A percentile compares a stretch with the other conserved stretches of the same genome.
phyloP scores from a whole-genome alignment of 2,888 invertebrate species.

The Cheilosia scutellata region DNA sequence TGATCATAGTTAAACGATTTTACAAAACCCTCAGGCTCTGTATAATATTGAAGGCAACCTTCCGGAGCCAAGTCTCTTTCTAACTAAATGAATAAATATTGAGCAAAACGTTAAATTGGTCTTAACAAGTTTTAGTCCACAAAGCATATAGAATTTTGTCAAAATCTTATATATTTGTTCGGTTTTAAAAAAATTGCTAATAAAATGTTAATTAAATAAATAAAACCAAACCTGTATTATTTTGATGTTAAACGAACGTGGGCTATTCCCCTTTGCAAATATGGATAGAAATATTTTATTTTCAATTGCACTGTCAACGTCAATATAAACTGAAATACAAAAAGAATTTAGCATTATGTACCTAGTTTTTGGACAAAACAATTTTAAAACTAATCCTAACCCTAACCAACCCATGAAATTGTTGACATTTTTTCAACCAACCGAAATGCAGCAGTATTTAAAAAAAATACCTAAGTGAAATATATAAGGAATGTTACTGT shows the following conservation, averaged over 20 bases:
- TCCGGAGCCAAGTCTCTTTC: constrained; percentile 84
- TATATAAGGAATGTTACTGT: too few species aligned
- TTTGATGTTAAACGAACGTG: constrained; percentile 87
- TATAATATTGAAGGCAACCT: constrained; percentile 89
- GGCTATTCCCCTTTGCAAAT: constrained; percentile 86
- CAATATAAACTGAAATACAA: constrained; percentile 88
- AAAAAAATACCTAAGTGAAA: too few species aligned
- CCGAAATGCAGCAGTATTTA: too few species aligned
- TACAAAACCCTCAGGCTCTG: constrained; percentile 86
- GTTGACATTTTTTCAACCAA: background rate
- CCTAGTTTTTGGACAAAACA: too few species aligned
- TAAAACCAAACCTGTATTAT: constrained; percentile 85
- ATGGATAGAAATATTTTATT: constrained; percentile 87
- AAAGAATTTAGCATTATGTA: background rate
- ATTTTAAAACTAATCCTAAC: too few species aligned
- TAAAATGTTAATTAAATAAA: constrained; percentile 22
- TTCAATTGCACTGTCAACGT: constrained; percentile 87
- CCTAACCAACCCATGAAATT: too few species aligned
- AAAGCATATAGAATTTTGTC: too few species aligned
- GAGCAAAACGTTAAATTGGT: background rate
- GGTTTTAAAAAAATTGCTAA: too few species aligned
- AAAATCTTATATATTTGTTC: too few species aligned
- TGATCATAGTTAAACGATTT: constrained; percentile 90
- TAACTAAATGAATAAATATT: constrained; percentile 79
- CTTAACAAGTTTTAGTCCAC: too few species aligned